Evolutionary conservation across 2,888 invertebrate species (phyloP), one percentile per base, ranked within the genome.

Genomic region (Orthosia gothica): DNA sequence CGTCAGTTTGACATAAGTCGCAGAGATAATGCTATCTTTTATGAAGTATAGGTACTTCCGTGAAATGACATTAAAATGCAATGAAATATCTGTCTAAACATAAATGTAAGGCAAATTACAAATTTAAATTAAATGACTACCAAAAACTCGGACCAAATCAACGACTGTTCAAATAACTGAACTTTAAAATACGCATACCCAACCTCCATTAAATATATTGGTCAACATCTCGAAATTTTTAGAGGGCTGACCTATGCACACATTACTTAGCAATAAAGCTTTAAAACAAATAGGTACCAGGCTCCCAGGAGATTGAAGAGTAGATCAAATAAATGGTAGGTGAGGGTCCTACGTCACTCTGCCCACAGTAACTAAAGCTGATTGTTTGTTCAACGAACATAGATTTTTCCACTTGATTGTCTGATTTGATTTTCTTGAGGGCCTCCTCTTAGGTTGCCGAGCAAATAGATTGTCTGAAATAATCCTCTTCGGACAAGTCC

Each of bases 371-470:
- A 96, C 95, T 96, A 92, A 92, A 95, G 93, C 93, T 95, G 96
- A 96, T 96, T 96, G 96, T 96, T 96, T 96, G 96, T 93, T 91
- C 94, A 93, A 90, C 92, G 93, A 92, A 95, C 96, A 95, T 93
- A 93, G 96, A 96, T 96, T 96, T 96, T 96, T 96, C 96, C 95
- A 96, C 95, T 96, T 96, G 96, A 96, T 96, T 96, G 95, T 96
- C 96, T 94, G 96, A 96, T 96, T 95, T 95, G 95, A 96, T 96
- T 96, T 96, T 93, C 94, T 93, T 91, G 90, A 93, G 92, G 91
- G 87, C 87, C 89, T 88, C 89, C 91, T 91, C 93, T 92, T 91
- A 89, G 91, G 92, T 92, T 91, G 87, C 88, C 77, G 86, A 78
- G 88, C 90, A 93, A 93, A 93, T 90, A 92, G 88, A 90, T 87